A percentile compares a stretch with the other conserved stretches of the same genome.
Conservation (phyloP, 2,797 vertebrate species). For the Emys orbicularis region DNA sequence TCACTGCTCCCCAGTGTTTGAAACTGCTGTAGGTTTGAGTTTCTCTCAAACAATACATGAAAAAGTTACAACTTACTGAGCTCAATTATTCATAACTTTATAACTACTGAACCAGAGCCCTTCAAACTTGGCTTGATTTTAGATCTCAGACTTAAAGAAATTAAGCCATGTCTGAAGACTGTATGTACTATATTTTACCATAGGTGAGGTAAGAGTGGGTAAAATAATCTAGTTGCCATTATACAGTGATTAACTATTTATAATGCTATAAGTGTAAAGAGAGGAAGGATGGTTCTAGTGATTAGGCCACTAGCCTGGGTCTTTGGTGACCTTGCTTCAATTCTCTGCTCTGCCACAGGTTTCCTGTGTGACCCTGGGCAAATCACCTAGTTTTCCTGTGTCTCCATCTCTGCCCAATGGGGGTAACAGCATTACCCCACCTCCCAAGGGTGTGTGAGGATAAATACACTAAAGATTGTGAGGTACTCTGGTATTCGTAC, state of each 20-base stretch:
- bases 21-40: neutral
- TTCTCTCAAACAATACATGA: neutral
- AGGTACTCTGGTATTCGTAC: neutral
- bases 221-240: too few species aligned
- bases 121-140: neutral
- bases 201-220: neutral
- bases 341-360: neutral
- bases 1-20: conserved; percentile 14
- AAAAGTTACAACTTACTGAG: conserved; percentile 42
- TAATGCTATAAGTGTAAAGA: neutral
- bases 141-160: neutral
- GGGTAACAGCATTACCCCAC: neutral
- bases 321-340: neutral
- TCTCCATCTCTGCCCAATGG: accelerated
- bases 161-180: neutral
- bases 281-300: neutral
- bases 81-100: accelerated
- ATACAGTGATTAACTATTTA: neutral
- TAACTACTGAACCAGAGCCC: neutral
- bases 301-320: neutral
- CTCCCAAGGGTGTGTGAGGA: neutral
- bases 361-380: neutral
- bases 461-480: neutral
- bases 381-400: neutral
- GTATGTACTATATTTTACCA: neutral